Percentiles rank a stretch among this genome's conserved stretches.
These are phyloP conservation scores for Gastrophryne carolinensis DNA, from an alignment of 2,797 vertebrate species.

Conservation along the genomic window DNA sequence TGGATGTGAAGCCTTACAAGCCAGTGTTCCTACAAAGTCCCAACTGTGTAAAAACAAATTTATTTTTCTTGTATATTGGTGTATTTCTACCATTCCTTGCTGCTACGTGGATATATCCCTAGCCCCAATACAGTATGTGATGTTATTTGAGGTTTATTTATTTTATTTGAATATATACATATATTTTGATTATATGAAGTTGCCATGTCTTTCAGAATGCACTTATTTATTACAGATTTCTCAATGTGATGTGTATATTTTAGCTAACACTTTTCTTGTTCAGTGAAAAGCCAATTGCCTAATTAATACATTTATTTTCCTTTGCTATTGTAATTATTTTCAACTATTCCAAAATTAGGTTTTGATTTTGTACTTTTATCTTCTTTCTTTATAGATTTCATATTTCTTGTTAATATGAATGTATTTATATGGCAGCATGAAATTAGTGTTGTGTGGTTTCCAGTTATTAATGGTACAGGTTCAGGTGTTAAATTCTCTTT, in stretches of 20 bases:
- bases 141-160: slow-evolving; percentile 29
- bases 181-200: slow-evolving; percentile 4
- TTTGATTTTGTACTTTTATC: not conserved
- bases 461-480: too few relatives aligned
- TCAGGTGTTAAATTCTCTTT: too few relatives aligned
- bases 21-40: not conserved
- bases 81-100: not conserved
- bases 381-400: not conserved
- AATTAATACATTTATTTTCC: not conserved
- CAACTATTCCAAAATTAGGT: not conserved
- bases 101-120: slow-evolving; percentile 24
- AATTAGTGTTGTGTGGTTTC: not conserved
- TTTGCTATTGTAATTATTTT: not conserved
- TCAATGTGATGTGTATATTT: not conserved
- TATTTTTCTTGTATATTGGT: slow-evolving; percentile 22
- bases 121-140: slow-evolving; percentile 8
- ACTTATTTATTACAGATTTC: not conserved
- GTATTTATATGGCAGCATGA: not conserved
- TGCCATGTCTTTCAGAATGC: slow-evolving; percentile 6
- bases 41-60: not conserved
- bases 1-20: slow-evolving; percentile 70
- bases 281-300: not conserved
- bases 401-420: not conserved
- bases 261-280: not conserved
- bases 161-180: slow-evolving; percentile 1